Evolutionary conservation across 2,113 vertebrate species (phyloP).

Genomic region (Sander lucioperca): DNA sequence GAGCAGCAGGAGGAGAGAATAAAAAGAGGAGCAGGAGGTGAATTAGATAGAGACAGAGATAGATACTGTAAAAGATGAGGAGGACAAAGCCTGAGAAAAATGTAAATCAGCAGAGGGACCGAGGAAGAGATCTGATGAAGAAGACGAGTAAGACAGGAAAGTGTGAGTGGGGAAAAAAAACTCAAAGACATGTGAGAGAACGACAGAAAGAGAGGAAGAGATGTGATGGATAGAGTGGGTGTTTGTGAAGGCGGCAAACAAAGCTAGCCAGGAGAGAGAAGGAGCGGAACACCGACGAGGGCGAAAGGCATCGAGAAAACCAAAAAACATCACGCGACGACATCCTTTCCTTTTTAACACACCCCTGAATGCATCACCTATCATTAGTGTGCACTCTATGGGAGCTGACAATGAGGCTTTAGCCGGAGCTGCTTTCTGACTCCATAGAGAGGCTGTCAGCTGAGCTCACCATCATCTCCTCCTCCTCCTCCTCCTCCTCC

Average conservation of each 20-base stretch:
- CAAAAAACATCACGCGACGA: background rate
- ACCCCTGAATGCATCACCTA: conserved; percentile 55
- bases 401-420: conserved; percentile 1
- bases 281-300: conserved; percentile 30
- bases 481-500: background rate
- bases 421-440: conserved; percentile 45
- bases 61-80: background rate
- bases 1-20: background rate
- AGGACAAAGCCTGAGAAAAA: conserved; percentile 45
- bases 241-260: conserved; percentile 77
- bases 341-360: background rate
- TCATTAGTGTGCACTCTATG: conserved; percentile 1
- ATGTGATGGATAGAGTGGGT: conserved; percentile 69
- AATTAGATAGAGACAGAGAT: background rate
- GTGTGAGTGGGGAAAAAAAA: background rate
- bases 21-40: background rate
- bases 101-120: conserved; percentile 62
- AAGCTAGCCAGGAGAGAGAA: conserved; percentile 52
- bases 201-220: conserved; percentile 22
- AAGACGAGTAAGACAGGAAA: conserved; percentile 40
- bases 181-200: conserved; percentile 30
- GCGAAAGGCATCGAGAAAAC: background rate
- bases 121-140: background rate
- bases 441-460: conserved; percentile 67
- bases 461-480: conserved; percentile 60